Conservation (phyloP, 2,888 invertebrate species). For the Heliothis peltigera region DNA sequence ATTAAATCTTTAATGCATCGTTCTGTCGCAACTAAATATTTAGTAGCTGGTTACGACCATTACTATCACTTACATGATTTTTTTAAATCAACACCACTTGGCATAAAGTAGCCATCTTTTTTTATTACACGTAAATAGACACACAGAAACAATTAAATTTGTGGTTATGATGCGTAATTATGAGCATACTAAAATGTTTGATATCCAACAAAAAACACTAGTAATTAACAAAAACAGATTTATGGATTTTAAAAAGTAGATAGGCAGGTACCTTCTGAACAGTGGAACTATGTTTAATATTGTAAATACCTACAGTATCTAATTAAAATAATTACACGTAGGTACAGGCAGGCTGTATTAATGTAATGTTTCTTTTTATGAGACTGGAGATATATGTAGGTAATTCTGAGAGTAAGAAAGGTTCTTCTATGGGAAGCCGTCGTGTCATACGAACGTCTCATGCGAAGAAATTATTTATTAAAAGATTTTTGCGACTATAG, state of each 20-base stretch:
- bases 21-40: conserved; percentile 50
- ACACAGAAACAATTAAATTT: conserved; percentile 21
- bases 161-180: conserved; percentile 28
- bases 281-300: conserved; percentile 12
- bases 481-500: background rate
- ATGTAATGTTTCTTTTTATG: no score
- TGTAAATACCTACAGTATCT: conserved; percentile 7
- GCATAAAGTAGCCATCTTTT: conserved; percentile 32
- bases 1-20: conserved; percentile 55
- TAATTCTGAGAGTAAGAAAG: no score
- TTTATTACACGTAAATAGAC: conserved; percentile 16
- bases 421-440: no score
- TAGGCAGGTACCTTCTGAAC: conserved; percentile 17
- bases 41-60: conserved; percentile 35
- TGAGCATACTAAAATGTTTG: conserved; percentile 28
- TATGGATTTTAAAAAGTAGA: conserved; percentile 19
- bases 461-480: no score
- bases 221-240: conserved; percentile 14
- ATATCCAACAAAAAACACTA: conserved; percentile 26
- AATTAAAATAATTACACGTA: no score
- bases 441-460: no score
- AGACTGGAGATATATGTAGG: no score
- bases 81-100: conserved; percentile 34
- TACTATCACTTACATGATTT: conserved; percentile 46
- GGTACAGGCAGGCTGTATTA: no score